Evolutionary conservation across 2,797 vertebrate genomes (phyloP).

Genomic region (Monodelphis domestica): DNA sequence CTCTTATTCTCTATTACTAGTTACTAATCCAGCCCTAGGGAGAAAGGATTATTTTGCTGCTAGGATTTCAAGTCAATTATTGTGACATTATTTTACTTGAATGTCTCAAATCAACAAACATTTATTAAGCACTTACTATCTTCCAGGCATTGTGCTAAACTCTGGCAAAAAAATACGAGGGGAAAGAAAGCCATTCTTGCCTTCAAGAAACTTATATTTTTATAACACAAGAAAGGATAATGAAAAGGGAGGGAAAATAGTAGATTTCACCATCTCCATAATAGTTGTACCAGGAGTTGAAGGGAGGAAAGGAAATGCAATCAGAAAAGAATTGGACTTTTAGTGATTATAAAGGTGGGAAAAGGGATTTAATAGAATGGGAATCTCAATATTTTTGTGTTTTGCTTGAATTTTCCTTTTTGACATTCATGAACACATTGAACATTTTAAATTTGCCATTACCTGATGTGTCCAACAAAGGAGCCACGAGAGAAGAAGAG

Average conservation of each 20-base stretch:
- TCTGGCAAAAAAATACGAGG: neutral
- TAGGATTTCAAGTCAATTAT: neutral
- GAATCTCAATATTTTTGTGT: slow-evolving; percentile 20
- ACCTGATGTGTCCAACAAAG: neutral
- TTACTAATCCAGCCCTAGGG: neutral
- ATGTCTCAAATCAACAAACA: neutral
- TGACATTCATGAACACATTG: neutral
- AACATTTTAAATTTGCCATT: neutral
- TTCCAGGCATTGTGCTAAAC: neutral
- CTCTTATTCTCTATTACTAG: neutral
- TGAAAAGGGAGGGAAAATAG: neutral
- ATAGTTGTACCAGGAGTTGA: neutral
- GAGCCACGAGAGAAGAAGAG: neutral
- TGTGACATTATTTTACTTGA: neutral
- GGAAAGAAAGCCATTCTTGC: neutral
- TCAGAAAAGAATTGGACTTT: neutral
- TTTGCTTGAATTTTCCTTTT: neutral
- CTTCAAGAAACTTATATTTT: neutral
- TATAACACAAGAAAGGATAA: neutral
- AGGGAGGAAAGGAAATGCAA: neutral
- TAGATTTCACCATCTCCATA: neutral
- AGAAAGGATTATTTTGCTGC: neutral
- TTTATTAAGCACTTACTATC: neutral
- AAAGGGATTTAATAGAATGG: neutral
- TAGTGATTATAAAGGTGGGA: slow-evolving; percentile 27